Percentiles rank a stretch among this genome's conserved stretches.
Evolutionary conservation across 2,113 vertebrate genomes (phyloP).

Genomic region (Sylvietta virens): DNA sequence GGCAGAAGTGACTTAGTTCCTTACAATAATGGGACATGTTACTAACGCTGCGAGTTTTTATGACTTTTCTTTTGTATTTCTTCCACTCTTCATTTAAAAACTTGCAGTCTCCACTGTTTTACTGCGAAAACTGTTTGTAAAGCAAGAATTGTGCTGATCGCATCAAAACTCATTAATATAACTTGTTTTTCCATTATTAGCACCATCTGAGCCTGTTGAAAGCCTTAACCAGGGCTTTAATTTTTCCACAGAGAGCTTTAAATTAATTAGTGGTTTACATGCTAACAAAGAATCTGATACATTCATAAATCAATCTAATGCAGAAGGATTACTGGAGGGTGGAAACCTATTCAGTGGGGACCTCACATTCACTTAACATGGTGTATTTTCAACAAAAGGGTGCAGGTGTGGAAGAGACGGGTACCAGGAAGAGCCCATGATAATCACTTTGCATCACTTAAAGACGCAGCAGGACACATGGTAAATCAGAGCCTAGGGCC

Average conservation of each 20-base stretch:
- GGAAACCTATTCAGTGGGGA: constrained; percentile 72
- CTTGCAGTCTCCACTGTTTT: constrained; percentile 15
- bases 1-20: constrained; percentile 41
- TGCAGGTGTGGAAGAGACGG: constrained; percentile 76
- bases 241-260: constrained; percentile 83
- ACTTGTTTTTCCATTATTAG: constrained; percentile 73
- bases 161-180: constrained; percentile 72
- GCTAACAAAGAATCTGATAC: constrained; percentile 78
- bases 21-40: not conserved
- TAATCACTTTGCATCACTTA: constrained; percentile 85
- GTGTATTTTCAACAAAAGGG: constrained; percentile 73
- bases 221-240: constrained; percentile 76
- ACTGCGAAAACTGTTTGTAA: constrained; percentile 53
- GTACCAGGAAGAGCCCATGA: constrained; percentile 69
- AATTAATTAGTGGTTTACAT: constrained; percentile 87
- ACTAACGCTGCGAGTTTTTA: not conserved
- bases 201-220: constrained; percentile 79
- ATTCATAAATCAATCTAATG: constrained; percentile 79
- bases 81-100: constrained; percentile 18
- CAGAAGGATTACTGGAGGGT: constrained; percentile 65
- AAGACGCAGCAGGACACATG: constrained; percentile 71
- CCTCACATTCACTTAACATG: constrained; percentile 72
- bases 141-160: constrained; percentile 48
- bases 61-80: not conserved
- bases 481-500: constrained; percentile 79